Evolutionary conservation across 2,797 vertebrate species (phyloP).

Genomic region (Calcarius lapponicus): DNA sequence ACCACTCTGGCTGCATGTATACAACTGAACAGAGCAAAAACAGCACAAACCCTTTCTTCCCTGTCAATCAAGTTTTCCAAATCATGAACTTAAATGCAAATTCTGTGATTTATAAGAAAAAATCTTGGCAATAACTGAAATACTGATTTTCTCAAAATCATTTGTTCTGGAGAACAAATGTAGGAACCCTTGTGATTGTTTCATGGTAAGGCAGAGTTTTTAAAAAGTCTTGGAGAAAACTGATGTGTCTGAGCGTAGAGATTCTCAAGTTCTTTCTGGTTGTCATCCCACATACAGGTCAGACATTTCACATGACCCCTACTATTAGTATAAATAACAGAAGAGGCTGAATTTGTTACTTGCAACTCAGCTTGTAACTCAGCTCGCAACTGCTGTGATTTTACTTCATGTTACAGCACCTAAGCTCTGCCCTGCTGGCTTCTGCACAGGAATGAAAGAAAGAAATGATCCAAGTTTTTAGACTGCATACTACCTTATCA

Average conservation of each 20-base stretch:
- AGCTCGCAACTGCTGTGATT: background rate
- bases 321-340: conserved; percentile 22
- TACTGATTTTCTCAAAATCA: background rate
- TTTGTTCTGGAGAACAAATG: background rate
- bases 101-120: background rate
- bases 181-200: background rate
- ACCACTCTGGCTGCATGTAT: background rate
- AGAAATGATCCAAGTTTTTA: background rate
- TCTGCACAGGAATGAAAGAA: background rate
- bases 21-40: background rate
- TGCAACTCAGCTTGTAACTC: background rate
- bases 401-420: background rate
- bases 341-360: background rate
- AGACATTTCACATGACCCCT: conserved; percentile 62
- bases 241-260: background rate
- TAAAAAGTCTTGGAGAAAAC: background rate
- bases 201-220: background rate
- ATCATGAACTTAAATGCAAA: background rate
- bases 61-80: background rate
- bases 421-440: background rate
- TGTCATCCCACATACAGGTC: conserved; percentile 42
- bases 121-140: background rate
- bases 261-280: conserved; percentile 36
- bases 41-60: background rate
- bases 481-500: background rate